phyloP scores from a whole-genome alignment of 2,797 vertebrate species.

The Rhodeus uyekii region DNA sequence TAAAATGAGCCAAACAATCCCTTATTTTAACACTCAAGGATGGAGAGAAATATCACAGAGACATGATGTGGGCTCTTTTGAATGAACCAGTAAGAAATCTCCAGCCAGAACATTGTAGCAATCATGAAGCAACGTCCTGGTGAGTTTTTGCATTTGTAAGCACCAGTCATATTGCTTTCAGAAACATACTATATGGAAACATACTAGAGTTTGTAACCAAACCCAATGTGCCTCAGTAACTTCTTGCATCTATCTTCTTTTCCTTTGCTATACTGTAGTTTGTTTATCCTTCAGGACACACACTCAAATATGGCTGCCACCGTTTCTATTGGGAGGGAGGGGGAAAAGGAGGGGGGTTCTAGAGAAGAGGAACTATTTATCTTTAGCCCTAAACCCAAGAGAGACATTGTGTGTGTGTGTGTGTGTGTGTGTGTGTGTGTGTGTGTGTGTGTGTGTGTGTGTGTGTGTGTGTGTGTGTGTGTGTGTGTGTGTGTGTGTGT shows the following conservation, averaged over 20 bases:
- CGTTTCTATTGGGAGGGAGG: slow-evolving; percentile 5
- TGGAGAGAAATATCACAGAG: neutral
- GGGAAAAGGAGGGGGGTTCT: neutral
- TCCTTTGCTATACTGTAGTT: neutral
- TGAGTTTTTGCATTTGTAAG: neutral
- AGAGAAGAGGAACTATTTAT: slow-evolving; percentile 23
- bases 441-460: neutral
- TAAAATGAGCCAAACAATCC: neutral
- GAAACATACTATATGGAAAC: neutral
- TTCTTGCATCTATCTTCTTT: neutral
- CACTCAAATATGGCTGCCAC: slow-evolving; percentile 22
- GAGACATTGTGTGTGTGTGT: neutral
- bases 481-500: neutral
- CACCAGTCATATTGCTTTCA: neutral
- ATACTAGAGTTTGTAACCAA: neutral
- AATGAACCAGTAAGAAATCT: neutral
- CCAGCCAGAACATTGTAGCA: neutral
- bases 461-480: neutral
- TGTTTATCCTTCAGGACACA: slow-evolving; percentile 38
- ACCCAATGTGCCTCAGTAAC: neutral
- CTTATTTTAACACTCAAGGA: neutral
- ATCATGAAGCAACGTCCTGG: neutral
- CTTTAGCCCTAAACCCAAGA: slow-evolving; percentile 7
- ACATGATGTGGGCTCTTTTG: no score
- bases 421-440: neutral